Evolutionary conservation across 2,113 vertebrate genomes (phyloP).

Genomic region (Paedocypris sp.): DNA sequence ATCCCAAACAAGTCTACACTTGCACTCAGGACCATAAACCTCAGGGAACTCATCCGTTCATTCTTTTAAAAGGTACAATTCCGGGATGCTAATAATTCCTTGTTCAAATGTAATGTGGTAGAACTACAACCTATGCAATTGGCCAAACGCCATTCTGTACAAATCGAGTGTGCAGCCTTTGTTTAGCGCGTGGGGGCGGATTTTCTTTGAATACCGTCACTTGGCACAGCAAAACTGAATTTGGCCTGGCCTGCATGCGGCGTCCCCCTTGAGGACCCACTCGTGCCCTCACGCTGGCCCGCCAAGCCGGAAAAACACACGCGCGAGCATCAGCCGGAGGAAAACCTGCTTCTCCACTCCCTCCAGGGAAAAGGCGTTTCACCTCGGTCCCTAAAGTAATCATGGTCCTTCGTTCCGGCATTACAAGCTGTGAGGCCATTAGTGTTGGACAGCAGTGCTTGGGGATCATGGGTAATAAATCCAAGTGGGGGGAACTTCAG

Average conservation of each 20-base stretch:
- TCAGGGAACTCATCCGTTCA: no score
- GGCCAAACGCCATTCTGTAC: not conserved
- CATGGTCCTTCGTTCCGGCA: constrained; percentile 33
- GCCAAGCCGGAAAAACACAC: no score
- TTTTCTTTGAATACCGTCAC: constrained; percentile 26
- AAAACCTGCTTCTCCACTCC: constrained; percentile 15
- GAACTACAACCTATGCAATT: not conserved
- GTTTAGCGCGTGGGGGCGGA: not conserved
- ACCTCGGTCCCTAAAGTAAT: constrained; percentile 40
- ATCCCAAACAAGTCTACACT: constrained; percentile 7
- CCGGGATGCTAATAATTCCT: no score
- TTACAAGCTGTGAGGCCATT: constrained; percentile 27
- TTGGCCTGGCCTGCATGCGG: constrained; percentile 9
- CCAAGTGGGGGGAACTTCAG: not conserved
- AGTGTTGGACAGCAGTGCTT: constrained; percentile 18
- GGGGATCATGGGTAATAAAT: constrained; percentile 24
- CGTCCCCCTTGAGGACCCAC: constrained; percentile 24
- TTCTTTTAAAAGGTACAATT: no score
- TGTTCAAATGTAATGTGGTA: no score
- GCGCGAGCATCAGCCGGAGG: constrained; percentile 17
- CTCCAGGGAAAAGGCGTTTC: constrained; percentile 27
- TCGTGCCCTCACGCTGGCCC: constrained; percentile 14
- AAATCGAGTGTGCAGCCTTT: not conserved
- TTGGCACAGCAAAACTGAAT: constrained; percentile 27
- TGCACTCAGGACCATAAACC: no score